These are phyloP conservation scores for Strigamia transsilvanica DNA, from an alignment of 2,888 invertebrate genomes.

Conservation along the genomic window DNA sequence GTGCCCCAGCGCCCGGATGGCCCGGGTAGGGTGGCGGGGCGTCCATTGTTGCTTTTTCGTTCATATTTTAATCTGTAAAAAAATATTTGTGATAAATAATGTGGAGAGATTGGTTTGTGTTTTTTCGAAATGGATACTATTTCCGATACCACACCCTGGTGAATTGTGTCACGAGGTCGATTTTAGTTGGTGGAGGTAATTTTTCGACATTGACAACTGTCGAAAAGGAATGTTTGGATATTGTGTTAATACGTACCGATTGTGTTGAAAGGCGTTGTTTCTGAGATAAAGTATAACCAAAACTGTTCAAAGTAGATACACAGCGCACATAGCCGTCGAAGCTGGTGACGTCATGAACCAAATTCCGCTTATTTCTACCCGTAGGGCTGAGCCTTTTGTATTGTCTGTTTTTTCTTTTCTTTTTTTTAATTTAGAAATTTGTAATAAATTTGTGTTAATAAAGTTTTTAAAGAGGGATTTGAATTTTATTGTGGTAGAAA, in stretches of 20 bases:
- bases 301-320: not conserved
- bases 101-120: not conserved
- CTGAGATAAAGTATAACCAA: not conserved
- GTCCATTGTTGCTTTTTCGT: slow-evolving; percentile 3
- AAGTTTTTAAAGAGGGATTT: too few relatives aligned
- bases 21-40: slow-evolving; percentile 13
- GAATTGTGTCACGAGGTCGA: too few relatives aligned
- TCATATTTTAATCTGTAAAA: slow-evolving; percentile 3
- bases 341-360: not conserved
- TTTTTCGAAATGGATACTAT: too few relatives aligned
- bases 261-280: not conserved
- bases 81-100: too few relatives aligned
- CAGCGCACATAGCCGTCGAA: not conserved
- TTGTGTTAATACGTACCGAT: too few relatives aligned
- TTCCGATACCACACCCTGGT: not conserved
- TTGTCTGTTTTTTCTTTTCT: too few relatives aligned
- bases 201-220: too few relatives aligned
- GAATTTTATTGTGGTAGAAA: too few relatives aligned
- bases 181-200: too few relatives aligned
- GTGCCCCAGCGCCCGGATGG: not conserved
- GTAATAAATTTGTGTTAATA: not conserved
- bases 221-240: too few relatives aligned
- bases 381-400: not conserved
- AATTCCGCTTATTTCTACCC: not conserved
- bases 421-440: not conserved